Base-by-base conservation (phyloP, 2,888 invertebrate genomes). In the Diaperis boleti region DNA sequence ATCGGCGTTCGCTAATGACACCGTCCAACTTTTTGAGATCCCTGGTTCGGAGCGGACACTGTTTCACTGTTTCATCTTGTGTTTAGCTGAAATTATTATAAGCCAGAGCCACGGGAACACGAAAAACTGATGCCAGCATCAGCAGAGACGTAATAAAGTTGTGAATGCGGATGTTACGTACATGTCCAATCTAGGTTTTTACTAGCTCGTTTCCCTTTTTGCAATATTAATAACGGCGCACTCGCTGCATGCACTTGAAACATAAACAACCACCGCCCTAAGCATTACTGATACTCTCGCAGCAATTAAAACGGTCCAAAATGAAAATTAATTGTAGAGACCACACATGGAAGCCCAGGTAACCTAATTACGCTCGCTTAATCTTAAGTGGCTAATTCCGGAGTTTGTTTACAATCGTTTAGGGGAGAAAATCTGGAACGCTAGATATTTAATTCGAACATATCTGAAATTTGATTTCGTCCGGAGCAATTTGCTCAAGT, bases 401-500 rank as follows among this genome's bases (percentile, higher is more conserved):
- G n/a, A n/a, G n/a, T n/a, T n/a, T n/a, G n/a, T n/a, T n/a, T n/a
- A n/a, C n/a, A n/a, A n/a, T n/a, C n/a, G n/a, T n/a, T n/a, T n/a
- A n/a, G n/a, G n/a, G n/a, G n/a, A n/a, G n/a, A n/a, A n/a, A n/a
- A n/a, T n/a, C n/a, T n/a, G 3, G 20, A 44, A 7, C 6, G 22
- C 44, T 8, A n/a, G n/a, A n/a, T 29, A 35, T n/a, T 20, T 60
- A 42, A 47, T 54, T 54, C 54, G 39, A 54, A 55, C 55, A 61
- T 55, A 50, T 62, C 56, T 41, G 49, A 56, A 62, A 62, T 62
- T 56, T 62, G 42, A 56, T 56, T 56, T 41, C 49, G 35, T 55
- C 33, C 41, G 41, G 55, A 47, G 49, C 56, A 50, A 62, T 64
- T 64, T 59, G 42, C 37, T 59, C 55, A 49, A 59, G 64, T 56